phyloP scores from a whole-genome alignment of 2,888 invertebrate species.

The Eudiplozoon nipponicum region DNA sequence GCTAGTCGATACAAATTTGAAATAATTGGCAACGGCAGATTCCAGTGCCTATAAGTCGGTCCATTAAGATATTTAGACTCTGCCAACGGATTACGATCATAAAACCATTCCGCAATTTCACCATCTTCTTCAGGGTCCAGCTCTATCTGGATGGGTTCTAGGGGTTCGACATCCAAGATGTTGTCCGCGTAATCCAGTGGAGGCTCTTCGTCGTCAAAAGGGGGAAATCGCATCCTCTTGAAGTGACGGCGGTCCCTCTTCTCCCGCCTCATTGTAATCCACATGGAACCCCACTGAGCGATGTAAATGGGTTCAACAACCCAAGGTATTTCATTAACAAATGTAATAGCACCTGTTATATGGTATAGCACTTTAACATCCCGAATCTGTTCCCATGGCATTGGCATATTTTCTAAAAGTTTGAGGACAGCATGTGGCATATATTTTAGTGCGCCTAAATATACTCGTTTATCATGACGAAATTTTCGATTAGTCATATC shows the following conservation, averaged over 20 bases:
- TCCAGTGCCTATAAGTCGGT: constrained; percentile 78
- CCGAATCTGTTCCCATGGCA: constrained; percentile 99
- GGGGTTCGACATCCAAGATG: constrained; percentile 80
- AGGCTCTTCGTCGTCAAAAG: constrained; percentile 97
- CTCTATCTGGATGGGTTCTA: constrained; percentile 93
- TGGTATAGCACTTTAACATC: constrained; percentile 82
- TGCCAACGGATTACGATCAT: constrained; percentile 74
- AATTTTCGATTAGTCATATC: constrained; percentile 98
- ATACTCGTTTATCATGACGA: constrained; percentile 85
- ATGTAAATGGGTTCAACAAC: constrained; percentile 94
- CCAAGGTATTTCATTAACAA: constrained; percentile 98
- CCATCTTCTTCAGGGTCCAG: constrained; percentile 54
- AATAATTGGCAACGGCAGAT: constrained; percentile 71
- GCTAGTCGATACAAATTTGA: constrained; percentile 81
- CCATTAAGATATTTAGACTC: constrained; percentile 76
- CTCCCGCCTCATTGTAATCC: constrained; percentile 99
- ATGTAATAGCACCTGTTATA: constrained; percentile 93
- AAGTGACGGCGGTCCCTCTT: constrained; percentile 91
- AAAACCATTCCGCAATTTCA: constrained; percentile 62
- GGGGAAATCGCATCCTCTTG: constrained; percentile 93
- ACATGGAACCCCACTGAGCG: constrained; percentile 99
- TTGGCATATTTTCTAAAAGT: constrained; percentile 93
- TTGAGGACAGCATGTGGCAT: constrained; percentile 99
- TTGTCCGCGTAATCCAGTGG: constrained; percentile 96
- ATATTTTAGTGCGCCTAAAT: constrained; percentile 80